Base-by-base conservation (phyloP, 2,797 vertebrate species). In the Hipposideros larvatus region DNA sequence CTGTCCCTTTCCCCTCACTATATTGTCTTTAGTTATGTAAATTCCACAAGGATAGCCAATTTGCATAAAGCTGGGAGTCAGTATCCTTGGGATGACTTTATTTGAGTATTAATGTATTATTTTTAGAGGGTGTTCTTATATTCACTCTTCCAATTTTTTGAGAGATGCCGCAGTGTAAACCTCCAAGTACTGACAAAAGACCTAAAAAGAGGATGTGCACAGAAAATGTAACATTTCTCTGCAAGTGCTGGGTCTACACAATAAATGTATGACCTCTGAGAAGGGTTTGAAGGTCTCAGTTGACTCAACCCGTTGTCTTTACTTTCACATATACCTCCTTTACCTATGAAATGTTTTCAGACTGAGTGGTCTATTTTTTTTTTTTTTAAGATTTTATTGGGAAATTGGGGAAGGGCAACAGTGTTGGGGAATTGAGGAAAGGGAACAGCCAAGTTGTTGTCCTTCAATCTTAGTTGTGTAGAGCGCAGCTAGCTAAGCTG, bases 271-370 rank as follows among this genome's bases (percentile, higher is more conserved):
- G 34, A 43, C 21, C 48, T 18, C 43, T 14, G 15, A 77, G 61
- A 59, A 53, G 7, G 19, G 51, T 68, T 43, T 37, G 31, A 87
- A 88, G 7, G 1, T 31, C 14, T 80, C 4, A 13, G 11, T 22
- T 77, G 46, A 57, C 24, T 46, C 1, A 34, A 41, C 11, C 16
- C 3, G 24, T 8, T 53, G 19, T 78, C 19, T 75, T 65, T 14
- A 3, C 26, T 57, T 82, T 74, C 53, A 7, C 4, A 24, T 31
- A 28, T 3, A 21, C 9, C 0, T 21, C 37, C n/a, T 66, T 74
- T 53, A 61, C n/a, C 28, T 75, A 15, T 41, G 43, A 91, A 55
- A 53, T 83, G 13, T 74, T 78, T 89, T 89, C 8, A 87, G 48
- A 21, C 2, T 10, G 51, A 61, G 37, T 41, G 2, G 1, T 6